Base-by-base conservation (phyloP, 2,888 invertebrate species). In the Thumatha senex region DNA sequence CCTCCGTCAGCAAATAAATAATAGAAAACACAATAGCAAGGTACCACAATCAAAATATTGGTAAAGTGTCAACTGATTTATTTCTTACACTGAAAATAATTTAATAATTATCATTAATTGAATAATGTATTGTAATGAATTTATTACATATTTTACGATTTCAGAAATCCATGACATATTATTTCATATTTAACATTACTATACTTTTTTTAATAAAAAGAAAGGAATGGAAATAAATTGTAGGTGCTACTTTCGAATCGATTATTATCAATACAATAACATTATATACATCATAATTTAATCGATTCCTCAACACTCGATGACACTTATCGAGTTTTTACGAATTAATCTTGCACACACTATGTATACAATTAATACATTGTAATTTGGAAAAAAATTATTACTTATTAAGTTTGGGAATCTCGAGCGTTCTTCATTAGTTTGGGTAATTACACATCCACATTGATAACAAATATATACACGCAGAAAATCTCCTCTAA, bases 291-390 rank as follows among this genome's bases (percentile, higher is more conserved):
- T 72, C 67, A 55, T 73, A 71, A 71, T 71, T 62, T 51, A 60
- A 72, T 74, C 73, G 73, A 75, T 70, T 66, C 51, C 58, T 59
- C 63, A 65, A 54, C 58, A 75, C 75, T 76, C 72, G 61, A 74
- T 74, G 78, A 80, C 72, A 74, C 72, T 65, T 24, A 24, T 24
- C 18, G 18, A 24, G 18, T 24, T 24, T 2, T 2, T 24, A 63
- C 67, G 74, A 64, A 63, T 78, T 80, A 82, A 59, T 72, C 86
- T 88, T 88, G 86, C 86, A 83, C 63, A 83, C 80, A 81, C 85
- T 88, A 87, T 76, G 71, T 76, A 74, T 82, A 84, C 82, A 84
- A 82, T 86, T 86, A 87, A 88, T 86, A 87, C 85, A 83, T 84
- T 79, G 77, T 72, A 82, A 84, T 78, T 80, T 78, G 66, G 69